phyloP scores from a whole-genome alignment of 1,140 invertebrate genomes.

The Thrips palmi region DNA sequence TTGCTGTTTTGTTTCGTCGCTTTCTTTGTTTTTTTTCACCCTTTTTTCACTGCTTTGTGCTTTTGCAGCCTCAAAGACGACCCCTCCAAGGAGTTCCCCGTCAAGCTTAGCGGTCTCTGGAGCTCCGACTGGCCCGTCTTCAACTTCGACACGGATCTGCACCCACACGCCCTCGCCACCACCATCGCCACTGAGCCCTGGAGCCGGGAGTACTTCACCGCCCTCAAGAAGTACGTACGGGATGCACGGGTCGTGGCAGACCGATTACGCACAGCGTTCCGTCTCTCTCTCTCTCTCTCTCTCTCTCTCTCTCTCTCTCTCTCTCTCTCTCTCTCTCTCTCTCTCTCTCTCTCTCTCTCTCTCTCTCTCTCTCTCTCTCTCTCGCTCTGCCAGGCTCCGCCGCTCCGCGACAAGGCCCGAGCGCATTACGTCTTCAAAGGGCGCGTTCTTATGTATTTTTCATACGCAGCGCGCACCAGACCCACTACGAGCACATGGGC shows the following conservation, averaged over 20 bases:
- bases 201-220: slow-evolving; percentile 39
- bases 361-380: background rate
- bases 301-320: slow-evolving; percentile 5
- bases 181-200: slow-evolving; percentile 44
- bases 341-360: slow-evolving; percentile 1
- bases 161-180: slow-evolving; percentile 33
- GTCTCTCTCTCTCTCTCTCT: slow-evolving; percentile 2
- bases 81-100: slow-evolving; percentile 25
- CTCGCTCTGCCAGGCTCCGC: background rate
- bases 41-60: too few species aligned
- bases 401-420: too few species aligned
- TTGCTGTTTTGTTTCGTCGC: too few species aligned
- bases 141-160: slow-evolving; percentile 45
- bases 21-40: too few species aligned
- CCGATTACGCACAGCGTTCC: too few species aligned
- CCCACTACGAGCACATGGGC: slow-evolving; percentile 1
- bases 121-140: slow-evolving; percentile 31
- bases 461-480: background rate
- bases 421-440: too few species aligned
- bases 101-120: slow-evolving; percentile 31
- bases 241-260: too few species aligned
- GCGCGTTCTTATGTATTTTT: too few species aligned
- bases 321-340: slow-evolving; percentile 6
- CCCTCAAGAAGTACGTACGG: slow-evolving; percentile 34
- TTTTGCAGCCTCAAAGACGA: slow-evolving; percentile 25